Percentiles rank a stretch among this genome's conserved stretches.
Evolutionary conservation across 2,113 vertebrate genomes (phyloP).

Genomic region (Anoplopoma fimbria): DNA sequence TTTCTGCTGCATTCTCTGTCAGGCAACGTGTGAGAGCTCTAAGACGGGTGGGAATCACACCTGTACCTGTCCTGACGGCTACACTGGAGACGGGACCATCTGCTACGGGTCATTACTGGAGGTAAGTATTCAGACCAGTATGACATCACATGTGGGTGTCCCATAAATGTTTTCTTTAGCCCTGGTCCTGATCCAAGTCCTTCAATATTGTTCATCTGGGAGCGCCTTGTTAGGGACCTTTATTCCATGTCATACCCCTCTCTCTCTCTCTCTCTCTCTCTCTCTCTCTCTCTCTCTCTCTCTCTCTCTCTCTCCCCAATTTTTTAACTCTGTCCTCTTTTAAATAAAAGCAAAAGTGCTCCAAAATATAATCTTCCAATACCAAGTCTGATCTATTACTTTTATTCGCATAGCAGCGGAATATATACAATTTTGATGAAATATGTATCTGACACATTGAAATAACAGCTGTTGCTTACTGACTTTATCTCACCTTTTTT

Average conservation of each 20-base stretch:
- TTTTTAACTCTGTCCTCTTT: background rate
- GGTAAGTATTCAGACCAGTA: slow-evolving; percentile 42
- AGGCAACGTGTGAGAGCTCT: slow-evolving; percentile 87
- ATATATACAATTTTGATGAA: background rate
- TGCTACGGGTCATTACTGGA: slow-evolving; percentile 89
- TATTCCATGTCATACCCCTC: background rate
- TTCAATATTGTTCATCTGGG: background rate
- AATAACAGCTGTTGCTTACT: background rate
- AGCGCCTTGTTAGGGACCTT: too few species aligned
- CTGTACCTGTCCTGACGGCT: slow-evolving; percentile 87
- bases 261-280: background rate
- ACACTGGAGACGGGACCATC: slow-evolving; percentile 85
- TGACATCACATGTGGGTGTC: background rate
- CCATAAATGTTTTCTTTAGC: background rate
- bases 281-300: background rate
- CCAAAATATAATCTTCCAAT: too few species aligned
- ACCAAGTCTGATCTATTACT: background rate
- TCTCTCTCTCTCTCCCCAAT: background rate
- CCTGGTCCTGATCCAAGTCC: background rate
- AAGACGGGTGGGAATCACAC: slow-evolving; percentile 77
- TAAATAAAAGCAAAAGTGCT: background rate
- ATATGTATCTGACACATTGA: background rate
- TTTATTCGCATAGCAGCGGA: background rate
- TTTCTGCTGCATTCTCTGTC: slow-evolving; percentile 12
- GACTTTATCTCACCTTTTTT: background rate